Evolutionary conservation across 2,888 invertebrate species (phyloP).

Genomic region (Sesia bembeciformis): DNA sequence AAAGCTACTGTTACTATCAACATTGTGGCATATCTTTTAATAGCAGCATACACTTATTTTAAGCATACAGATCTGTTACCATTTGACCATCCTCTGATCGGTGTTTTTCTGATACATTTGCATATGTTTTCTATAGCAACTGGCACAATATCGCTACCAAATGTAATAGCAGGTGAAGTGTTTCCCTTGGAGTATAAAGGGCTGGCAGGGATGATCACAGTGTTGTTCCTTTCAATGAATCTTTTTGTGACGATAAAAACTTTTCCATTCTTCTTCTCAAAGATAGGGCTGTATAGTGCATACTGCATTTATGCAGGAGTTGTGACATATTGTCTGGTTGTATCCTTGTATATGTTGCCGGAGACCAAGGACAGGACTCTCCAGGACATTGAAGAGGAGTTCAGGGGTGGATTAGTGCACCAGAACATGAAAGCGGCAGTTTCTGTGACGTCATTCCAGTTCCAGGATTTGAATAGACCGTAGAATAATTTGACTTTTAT

Average conservation of each 20-base stretch:
- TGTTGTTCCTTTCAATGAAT: slow-evolving; percentile 21
- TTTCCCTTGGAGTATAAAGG: slow-evolving; percentile 19
- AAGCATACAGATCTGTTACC: slow-evolving; percentile 2
- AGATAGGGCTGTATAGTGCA: slow-evolving; percentile 18
- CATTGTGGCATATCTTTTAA: slow-evolving; percentile 1
- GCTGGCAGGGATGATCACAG: slow-evolving; percentile 26
- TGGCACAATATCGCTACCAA: slow-evolving; percentile 15
- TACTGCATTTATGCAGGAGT: slow-evolving; percentile 11
- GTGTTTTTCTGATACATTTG: slow-evolving; percentile 13
- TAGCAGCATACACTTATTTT: slow-evolving; percentile 3
- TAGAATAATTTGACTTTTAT: not conserved
- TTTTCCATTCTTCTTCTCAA: slow-evolving; percentile 14
- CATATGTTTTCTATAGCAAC: slow-evolving; percentile 16
- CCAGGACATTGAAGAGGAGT: slow-evolving; percentile 15
- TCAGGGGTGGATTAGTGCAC: slow-evolving; percentile 7
- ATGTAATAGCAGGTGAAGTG: slow-evolving; percentile 18
- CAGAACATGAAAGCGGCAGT: not conserved
- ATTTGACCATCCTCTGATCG: slow-evolving; percentile 9
- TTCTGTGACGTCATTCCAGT: not conserved
- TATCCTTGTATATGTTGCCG: slow-evolving; percentile 8
- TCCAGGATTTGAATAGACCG: not conserved
- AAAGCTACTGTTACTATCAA: slow-evolving; percentile 3
- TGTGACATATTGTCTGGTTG: slow-evolving; percentile 8
- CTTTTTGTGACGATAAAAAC: slow-evolving; percentile 22
- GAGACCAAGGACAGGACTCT: slow-evolving; percentile 15